Conservation (phyloP, 2,797 vertebrate genomes). For the Emydoidea blandingii region DNA sequence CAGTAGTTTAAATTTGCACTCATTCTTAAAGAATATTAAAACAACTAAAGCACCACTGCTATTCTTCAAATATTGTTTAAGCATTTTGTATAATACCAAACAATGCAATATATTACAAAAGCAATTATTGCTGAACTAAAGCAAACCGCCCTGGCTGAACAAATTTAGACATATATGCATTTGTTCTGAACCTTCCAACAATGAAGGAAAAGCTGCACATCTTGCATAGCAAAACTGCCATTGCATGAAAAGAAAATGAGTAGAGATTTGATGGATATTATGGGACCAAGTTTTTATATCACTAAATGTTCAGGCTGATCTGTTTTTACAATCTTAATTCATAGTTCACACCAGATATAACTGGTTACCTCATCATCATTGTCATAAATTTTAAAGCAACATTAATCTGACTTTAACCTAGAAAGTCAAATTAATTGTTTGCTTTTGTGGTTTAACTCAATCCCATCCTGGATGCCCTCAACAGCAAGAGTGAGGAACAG, state of each 20-base stretch:
- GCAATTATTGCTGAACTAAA: neutral
- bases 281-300: neutral
- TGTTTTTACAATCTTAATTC: neutral
- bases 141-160: neutral
- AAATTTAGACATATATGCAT: neutral
- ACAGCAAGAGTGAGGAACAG: neutral
- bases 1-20: neutral
- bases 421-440: neutral
- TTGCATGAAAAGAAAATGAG: neutral
- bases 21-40: neutral
- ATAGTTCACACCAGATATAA: neutral
- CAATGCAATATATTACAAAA: neutral
- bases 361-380: neutral
- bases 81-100: neutral
- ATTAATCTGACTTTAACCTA: neutral
- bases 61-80: neutral
- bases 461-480: neutral
- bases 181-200: neutral
- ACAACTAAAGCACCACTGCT: constrained; percentile 10
- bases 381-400: neutral
- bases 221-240: neutral
- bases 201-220: neutral
- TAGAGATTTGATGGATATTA: constrained; percentile 6
- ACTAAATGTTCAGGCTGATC: neutral
- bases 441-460: neutral